Evolutionary conservation across 2,113 vertebrate genomes (phyloP).

Genomic region (Peromyscus leucopus): DNA sequence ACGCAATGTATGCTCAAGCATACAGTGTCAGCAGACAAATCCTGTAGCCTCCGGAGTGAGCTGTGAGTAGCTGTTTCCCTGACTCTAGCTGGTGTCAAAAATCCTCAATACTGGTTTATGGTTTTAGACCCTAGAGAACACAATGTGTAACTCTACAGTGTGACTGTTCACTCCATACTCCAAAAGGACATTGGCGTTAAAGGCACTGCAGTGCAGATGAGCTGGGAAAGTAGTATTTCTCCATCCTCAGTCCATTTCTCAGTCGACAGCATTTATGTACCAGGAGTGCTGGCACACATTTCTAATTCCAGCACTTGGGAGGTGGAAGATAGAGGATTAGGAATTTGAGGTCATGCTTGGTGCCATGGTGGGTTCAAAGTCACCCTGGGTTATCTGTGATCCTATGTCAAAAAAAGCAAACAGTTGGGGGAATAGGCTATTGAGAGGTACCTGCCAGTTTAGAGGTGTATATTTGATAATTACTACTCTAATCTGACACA

Average conservation of each 20-base stretch:
- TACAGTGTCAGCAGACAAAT: neutral
- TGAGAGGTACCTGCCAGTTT: neutral
- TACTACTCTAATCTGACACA: neutral
- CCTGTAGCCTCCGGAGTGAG: neutral
- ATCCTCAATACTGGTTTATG: neutral
- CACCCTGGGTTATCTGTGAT: neutral
- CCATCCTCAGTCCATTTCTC: neutral
- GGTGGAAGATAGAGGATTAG: neutral
- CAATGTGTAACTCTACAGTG: neutral
- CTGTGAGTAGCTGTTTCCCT: neutral
- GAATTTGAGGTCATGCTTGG: neutral
- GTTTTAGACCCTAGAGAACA: neutral
- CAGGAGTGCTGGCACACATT: neutral
- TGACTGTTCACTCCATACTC: neutral
- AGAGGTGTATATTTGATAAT: neutral
- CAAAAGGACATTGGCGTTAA: neutral
- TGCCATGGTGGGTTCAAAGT: neutral
- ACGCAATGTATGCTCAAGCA: neutral
- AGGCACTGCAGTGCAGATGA: neutral
- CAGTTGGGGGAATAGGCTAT: neutral
- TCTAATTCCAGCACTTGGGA: neutral
- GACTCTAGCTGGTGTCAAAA: neutral
- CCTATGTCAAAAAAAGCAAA: neutral
- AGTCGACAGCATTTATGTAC: neutral
- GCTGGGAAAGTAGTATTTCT: neutral